Evolutionary conservation across 2,888 invertebrate species (phyloP).

Genomic region (Autographa pulchrina): DNA sequence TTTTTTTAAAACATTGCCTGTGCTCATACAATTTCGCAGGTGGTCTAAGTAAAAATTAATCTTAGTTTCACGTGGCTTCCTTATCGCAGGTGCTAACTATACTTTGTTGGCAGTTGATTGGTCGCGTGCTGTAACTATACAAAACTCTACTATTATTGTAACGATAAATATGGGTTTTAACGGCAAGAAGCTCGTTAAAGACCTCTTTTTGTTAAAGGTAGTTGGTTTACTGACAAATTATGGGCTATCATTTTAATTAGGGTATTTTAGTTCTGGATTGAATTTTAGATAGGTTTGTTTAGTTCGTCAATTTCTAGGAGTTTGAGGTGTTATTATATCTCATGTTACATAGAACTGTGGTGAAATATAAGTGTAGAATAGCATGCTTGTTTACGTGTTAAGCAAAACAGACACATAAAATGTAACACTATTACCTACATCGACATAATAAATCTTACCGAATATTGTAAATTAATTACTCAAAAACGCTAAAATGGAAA

Average conservation of each 20-base stretch:
- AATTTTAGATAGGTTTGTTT: too few relatives aligned
- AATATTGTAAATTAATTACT: not conserved
- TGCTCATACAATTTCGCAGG: slow-evolving; percentile 16
- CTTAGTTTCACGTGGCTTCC: slow-evolving; percentile 28
- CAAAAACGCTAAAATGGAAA: slow-evolving; percentile 4
- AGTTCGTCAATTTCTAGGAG: too few relatives aligned
- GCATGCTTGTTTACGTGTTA: not conserved
- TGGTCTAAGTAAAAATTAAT: slow-evolving; percentile 33
- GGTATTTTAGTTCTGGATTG: too few relatives aligned
- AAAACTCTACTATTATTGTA: slow-evolving; percentile 16
- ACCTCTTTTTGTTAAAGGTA: not conserved
- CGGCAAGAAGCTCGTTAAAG: not conserved
- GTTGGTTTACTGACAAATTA: not conserved
- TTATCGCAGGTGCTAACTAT: slow-evolving; percentile 45
- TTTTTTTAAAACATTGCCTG: not conserved
- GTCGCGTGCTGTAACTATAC: slow-evolving; percentile 11
- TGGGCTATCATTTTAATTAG: too few relatives aligned
- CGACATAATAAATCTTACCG: not conserved
- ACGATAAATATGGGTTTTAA: slow-evolving; percentile 15
- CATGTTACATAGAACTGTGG: not conserved
- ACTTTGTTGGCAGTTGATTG: slow-evolving; percentile 32
- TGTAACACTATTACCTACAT: not conserved
- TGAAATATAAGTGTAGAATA: not conserved
- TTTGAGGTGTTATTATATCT: not conserved
- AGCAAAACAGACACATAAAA: not conserved